Base-by-base conservation (phyloP, 1,140 invertebrate species). In the Pseudomyrmex pallidus region DNA sequence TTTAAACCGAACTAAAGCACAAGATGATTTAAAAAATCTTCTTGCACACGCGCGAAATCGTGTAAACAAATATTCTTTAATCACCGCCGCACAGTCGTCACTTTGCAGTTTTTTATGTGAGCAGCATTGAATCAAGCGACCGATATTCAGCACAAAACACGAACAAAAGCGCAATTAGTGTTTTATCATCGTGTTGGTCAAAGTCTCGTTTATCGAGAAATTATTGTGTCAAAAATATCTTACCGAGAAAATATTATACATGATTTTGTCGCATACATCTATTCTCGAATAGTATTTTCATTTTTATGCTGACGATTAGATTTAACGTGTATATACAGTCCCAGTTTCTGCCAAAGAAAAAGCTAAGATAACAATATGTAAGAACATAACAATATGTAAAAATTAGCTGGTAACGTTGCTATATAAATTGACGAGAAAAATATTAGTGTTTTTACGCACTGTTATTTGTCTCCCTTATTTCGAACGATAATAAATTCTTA, bases 161-260 rank as follows among this genome's bases (percentile, higher is more conserved):
- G 54, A 56, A 70, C 54, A 66, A 80, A 57, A 72, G 72, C 54
- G 76, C 59, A 80, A 80, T 80, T 80, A 80, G 76, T 52, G 76
- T 72, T 70, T 72, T 54, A 57, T 48, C 46, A 57, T 48, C 46
- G 48, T 67, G 74, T 77, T 64, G 76, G 66, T 72, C 66, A 59
- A 80, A 66, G 76, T 80, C 66, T 1, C 62, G 63, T 15, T 35
- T 20, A 5, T 57, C 66, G 76, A 70, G 76, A 70, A 72, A 70
- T 44, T 57, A 44, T 78, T 64, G 63, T 25, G 74, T 57, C 64
- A 68, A 44, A 35, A 68, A 52, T 57, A 67, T 78, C 35, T 44
- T 20, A 59, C 54, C 48, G 54, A 56, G 35, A 50, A 61, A 54
- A 80, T 59, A 50, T 48, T 70, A 70, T 48, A 70, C 50, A 7